phyloP scores from a whole-genome alignment of 30 jellyfish, hydroid and myxozoan species.

The Euphysa ruthae region DNA sequence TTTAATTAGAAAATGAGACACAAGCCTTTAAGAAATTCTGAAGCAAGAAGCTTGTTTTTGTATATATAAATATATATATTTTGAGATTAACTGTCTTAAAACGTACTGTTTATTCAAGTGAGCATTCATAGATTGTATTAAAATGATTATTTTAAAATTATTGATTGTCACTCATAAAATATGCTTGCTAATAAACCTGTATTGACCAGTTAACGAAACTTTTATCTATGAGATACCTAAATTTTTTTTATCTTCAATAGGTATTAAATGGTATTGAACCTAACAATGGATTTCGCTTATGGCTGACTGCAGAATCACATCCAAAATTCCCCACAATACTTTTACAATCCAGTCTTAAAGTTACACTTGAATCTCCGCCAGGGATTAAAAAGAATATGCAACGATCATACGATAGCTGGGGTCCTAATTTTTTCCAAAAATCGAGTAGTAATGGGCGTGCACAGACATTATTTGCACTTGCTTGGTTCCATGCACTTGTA shows the following conservation, averaged over 20 bases:
- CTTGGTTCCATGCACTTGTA: conserved; percentile 91
- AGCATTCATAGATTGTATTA: too few relatives aligned
- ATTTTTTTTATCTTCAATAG: conserved; percentile 22
- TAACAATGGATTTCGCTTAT: conserved; percentile 69
- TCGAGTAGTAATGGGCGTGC: conserved; percentile 47
- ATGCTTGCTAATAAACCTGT: background rate
- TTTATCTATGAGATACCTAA: background rate
- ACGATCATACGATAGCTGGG: conserved; percentile 84
- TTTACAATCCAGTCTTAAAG: conserved; percentile 80
- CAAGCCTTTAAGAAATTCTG: too few relatives aligned
- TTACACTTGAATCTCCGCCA: conserved; percentile 96
- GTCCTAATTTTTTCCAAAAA: conserved; percentile 64
- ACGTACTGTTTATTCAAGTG: too few relatives aligned
- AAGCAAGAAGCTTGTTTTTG: too few relatives aligned
- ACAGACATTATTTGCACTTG: conserved; percentile 66
- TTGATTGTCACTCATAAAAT: background rate
- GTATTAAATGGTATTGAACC: conserved; percentile 76
- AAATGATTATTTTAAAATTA: too few relatives aligned
- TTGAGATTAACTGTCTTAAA: too few relatives aligned
- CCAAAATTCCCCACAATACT: conserved; percentile 80
- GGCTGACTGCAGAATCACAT: conserved; percentile 92
- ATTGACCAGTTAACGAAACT: background rate
- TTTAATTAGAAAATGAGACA: too few relatives aligned
- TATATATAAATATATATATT: too few relatives aligned
- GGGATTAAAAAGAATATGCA: conserved; percentile 90